These are phyloP conservation scores for Syngnathus scovelli DNA, from an alignment of 2,113 vertebrate species.

Conservation along the genomic window DNA sequence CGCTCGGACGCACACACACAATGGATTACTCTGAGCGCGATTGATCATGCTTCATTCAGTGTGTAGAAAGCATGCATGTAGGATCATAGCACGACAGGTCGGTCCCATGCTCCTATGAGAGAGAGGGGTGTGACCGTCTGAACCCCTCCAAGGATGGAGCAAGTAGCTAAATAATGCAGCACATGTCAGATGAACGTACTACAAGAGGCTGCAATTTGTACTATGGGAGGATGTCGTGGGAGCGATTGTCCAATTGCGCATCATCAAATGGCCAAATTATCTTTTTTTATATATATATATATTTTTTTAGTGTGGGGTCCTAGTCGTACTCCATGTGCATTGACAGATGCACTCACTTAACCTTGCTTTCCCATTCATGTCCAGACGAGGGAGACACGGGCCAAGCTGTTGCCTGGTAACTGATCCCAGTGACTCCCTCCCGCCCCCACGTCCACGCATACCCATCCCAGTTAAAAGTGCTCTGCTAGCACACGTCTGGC, in stretches of 20 bases:
- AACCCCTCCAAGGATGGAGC: constrained; percentile 51
- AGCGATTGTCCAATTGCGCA: neutral
- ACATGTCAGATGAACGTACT: constrained; percentile 56
- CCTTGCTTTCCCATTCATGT: constrained; percentile 66
- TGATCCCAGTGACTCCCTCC: constrained; percentile 60
- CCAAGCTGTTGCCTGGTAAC: constrained; percentile 61
- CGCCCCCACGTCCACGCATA: constrained; percentile 4
- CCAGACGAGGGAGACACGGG: constrained; percentile 70
- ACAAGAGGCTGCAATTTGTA: constrained; percentile 37
- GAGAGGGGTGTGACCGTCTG: constrained; percentile 65
- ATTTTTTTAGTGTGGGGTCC: neutral
- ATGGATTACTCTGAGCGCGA: neutral
- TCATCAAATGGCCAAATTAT: constrained; percentile 10
- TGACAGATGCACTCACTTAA: constrained; percentile 74
- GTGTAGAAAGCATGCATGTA: constrained; percentile 26
- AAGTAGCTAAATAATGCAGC: constrained; percentile 66
- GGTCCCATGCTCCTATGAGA: constrained; percentile 51
- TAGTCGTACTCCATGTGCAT: constrained; percentile 35
- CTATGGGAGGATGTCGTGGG: constrained; percentile 18
- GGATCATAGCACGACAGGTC: constrained; percentile 49
- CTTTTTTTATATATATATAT: constrained; percentile 44
- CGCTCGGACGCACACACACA: neutral
- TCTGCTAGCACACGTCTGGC: constrained; percentile 48
- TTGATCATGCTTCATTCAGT: neutral
- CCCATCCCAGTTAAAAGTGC: constrained; percentile 52